phyloP scores from a whole-genome alignment of 2,797 vertebrate genomes.

The Columba guinea region DNA sequence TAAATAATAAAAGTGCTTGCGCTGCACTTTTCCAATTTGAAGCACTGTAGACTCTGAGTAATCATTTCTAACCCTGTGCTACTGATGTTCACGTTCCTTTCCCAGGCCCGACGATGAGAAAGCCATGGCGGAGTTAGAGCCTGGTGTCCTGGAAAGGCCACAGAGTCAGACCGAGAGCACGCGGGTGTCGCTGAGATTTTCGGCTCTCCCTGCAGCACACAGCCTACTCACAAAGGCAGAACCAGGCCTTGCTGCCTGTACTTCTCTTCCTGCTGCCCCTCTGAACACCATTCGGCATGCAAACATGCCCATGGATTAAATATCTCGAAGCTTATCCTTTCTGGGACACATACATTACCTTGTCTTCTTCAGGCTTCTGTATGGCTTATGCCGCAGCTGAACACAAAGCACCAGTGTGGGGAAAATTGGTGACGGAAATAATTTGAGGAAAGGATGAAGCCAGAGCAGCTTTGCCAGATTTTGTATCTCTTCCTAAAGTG shows the following conservation, averaged over 20 bases:
- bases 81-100: not conserved
- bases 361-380: not conserved
- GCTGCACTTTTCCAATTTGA: not conserved
- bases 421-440: not conserved
- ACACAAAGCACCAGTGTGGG: not conserved
- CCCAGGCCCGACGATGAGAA: not conserved
- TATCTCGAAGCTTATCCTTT: not conserved
- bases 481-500: not conserved
- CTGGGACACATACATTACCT: not conserved
- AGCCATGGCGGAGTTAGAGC: not conserved
- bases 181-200: not conserved
- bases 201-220: not conserved
- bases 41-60: not conserved
- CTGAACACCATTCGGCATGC: not conserved
- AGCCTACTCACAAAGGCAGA: not conserved
- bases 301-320: not conserved
- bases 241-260: accelerated
- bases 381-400: not conserved
- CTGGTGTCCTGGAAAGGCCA: not conserved
- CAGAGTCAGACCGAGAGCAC: not conserved
- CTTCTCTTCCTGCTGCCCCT: not conserved
- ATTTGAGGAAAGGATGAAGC: not conserved
- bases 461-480: not conserved
- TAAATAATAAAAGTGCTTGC: not conserved
- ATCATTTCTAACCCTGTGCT: not conserved